Evolutionary conservation across 2,797 vertebrate species (phyloP).

Genomic region (Falco concolor): DNA sequence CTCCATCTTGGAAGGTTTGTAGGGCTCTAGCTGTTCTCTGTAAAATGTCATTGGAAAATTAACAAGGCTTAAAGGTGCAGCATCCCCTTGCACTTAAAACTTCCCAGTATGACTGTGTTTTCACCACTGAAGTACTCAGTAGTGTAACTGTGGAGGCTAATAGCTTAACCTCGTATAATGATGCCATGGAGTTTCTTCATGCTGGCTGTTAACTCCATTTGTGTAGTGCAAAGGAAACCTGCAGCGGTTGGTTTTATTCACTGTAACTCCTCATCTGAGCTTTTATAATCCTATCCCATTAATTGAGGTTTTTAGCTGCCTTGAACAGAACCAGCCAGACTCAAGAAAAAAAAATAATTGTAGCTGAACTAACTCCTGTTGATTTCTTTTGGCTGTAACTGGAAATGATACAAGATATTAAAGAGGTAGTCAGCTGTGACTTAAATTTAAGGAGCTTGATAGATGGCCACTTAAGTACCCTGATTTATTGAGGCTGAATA

Average conservation of each 20-base stretch:
- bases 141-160: background rate
- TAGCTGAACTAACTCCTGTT: background rate
- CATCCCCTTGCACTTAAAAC: background rate
- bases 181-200: background rate
- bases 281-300: background rate
- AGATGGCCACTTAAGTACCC: background rate
- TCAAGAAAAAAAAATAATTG: background rate
- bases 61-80: constrained; percentile 16
- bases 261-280: background rate
- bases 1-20: constrained; percentile 26
- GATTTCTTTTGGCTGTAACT: background rate
- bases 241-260: background rate
- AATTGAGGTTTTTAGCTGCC: background rate
- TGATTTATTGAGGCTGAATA: constrained; percentile 6
- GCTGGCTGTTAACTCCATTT: background rate
- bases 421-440: background rate
- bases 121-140: background rate
- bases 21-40: constrained; percentile 20
- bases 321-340: background rate
- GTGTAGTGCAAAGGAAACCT: background rate
- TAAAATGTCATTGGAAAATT: constrained; percentile 16
- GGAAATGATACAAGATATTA: background rate
- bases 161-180: background rate
- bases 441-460: background rate
- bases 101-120: background rate